These are phyloP conservation scores for Neostethus bicornis DNA, from an alignment of 2,797 vertebrate species.

Conservation along the genomic window DNA sequence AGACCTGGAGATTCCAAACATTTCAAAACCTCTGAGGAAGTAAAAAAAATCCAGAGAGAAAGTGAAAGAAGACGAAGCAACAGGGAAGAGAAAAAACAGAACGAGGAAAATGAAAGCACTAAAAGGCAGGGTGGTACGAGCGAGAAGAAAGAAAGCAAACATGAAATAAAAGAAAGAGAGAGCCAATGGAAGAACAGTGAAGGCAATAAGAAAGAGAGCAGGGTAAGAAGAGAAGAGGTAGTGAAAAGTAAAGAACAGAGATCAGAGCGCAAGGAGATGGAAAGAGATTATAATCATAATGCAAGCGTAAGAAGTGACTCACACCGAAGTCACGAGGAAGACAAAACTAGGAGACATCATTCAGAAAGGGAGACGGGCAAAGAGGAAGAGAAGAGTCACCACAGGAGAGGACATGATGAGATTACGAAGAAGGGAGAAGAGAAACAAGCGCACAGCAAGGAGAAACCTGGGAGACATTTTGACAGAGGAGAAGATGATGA, in stretches of 20 bases:
- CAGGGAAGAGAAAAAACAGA: conserved; percentile 19
- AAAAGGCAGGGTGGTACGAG: conserved; percentile 29
- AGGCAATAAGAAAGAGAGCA: conserved; percentile 9
- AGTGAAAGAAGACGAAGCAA: conserved; percentile 21
- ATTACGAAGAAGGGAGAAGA: conserved; percentile 1
- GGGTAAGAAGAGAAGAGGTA: conserved; percentile 25
- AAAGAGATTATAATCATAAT: background rate
- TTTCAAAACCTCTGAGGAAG: background rate
- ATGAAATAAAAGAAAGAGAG: background rate
- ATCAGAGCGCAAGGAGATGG: background rate
- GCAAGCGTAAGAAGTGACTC: conserved; percentile 7
- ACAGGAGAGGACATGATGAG: background rate
- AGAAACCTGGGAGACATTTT: conserved; percentile 32
- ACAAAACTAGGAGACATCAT: background rate
- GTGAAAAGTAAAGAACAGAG: conserved; percentile 12
- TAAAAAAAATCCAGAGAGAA: conserved; percentile 4
- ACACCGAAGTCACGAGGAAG: background rate
- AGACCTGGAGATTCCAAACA: conserved; percentile 1
- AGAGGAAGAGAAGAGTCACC: conserved; percentile 28
- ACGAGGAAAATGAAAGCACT: background rate
- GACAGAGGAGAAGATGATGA: conserved; percentile 19
- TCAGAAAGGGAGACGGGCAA: conserved; percentile 6
- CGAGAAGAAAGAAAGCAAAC: conserved; percentile 7
- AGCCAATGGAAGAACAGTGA: conserved; percentile 2
- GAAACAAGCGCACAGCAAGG: conserved; percentile 11